Conservation (phyloP, 1,140 invertebrate genomes). For the Drosophila takahashii region DNA sequence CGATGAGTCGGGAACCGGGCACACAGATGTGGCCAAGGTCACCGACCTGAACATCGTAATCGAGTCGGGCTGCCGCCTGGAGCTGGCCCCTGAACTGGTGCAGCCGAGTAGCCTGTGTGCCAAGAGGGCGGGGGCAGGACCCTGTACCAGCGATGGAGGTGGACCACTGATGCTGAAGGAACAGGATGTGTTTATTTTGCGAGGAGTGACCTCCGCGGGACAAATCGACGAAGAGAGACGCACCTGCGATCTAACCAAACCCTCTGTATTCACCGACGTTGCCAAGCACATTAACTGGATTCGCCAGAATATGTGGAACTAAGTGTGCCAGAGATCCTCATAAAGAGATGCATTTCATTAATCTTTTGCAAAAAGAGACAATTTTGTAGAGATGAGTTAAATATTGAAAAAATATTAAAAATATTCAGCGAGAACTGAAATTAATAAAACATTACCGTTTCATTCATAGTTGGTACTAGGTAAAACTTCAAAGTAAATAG, state of each 20-base stretch:
- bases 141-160: conserved; percentile 79
- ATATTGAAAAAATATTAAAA: too few relatives aligned
- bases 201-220: conserved; percentile 70
- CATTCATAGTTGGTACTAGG: too few relatives aligned
- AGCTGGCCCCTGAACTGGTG: conserved; percentile 44
- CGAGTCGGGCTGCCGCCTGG: conserved; percentile 86
- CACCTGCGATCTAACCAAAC: conserved; percentile 69
- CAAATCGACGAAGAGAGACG: conserved; percentile 3
- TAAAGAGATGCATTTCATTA: too few relatives aligned
- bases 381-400: too few relatives aligned
- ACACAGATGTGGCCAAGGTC: conserved; percentile 85
- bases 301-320: conserved; percentile 63
- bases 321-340: not conserved
- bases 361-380: too few relatives aligned
- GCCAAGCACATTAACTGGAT: conserved; percentile 79
- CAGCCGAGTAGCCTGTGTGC: conserved; percentile 79
- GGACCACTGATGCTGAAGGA: conserved; percentile 72
- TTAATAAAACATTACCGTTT: too few relatives aligned
- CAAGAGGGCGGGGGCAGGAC: conserved; percentile 68
- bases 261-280: conserved; percentile 78
- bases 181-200: conserved; percentile 64
- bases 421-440: too few relatives aligned
- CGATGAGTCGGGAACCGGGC: conserved; percentile 85
- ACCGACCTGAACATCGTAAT: conserved; percentile 86
- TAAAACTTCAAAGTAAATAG: too few relatives aligned